Base-by-base conservation (phyloP, 2,888 invertebrate genomes). In the Galerucella nymphaeae region DNA sequence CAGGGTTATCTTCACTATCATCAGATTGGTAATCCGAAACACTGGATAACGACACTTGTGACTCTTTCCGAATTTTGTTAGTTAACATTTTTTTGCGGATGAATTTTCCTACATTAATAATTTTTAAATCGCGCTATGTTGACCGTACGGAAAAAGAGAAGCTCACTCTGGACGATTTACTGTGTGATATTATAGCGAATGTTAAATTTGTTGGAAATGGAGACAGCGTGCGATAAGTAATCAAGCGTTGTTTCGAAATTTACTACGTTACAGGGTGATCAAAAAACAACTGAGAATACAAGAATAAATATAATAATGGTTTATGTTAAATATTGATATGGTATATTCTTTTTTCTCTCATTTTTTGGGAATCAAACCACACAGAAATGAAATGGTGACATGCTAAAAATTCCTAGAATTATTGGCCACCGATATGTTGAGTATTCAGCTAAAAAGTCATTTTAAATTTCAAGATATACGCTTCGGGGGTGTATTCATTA, bases 11-110 rank as follows among this genome's bases (percentile, higher is more conserved):
- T 68, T 83, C 83, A 74, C 82, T 82, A 11, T 80, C 80, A 70
- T 83, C 83, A 30, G 80, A 80, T 55, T 79, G 78, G 72, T 77
- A 80, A 78, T 82, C 82, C 66, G 82, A 81, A 41, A 78, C 80
- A 77, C 82, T 84, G 30, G 82, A 83, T 57, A 82, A 66, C 30
- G 82, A 82, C 61, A 78, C 77, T 73, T 78, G 74, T 14, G 81
- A 81, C 45, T 59, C 71, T 64, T 77, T 79, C 61, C 77, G 42
- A 2, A 20, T 66, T 42, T 53, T 69, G 10, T 16, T 16, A 53
- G 53, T 53, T 18, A 16, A 18, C 16, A 13, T 30, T 61, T 11
- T 11, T 20, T 23, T 68, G 11, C 16, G 61, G 58, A 62, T 68
- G 23, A 16, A 61, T 20, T n/a, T 42, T 70, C 20, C 30, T 64